Conservation (phyloP, 1,140 invertebrate species). For the Danaus plexippus region DNA sequence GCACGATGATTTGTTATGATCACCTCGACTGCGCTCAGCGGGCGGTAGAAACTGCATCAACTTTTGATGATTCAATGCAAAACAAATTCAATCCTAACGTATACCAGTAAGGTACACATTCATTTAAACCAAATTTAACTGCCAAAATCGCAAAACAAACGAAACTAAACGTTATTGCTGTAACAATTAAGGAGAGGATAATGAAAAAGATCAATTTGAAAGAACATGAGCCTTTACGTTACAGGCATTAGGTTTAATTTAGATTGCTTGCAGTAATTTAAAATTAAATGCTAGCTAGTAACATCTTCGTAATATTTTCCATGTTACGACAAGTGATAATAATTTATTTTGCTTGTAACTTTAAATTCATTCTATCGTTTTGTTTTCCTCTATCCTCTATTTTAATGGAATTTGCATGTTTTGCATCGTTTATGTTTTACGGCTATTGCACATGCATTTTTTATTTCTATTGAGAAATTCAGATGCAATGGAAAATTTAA, state of each 20-base stretch:
- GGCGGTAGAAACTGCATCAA: conserved; percentile 52
- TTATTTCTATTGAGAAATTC: too few species aligned
- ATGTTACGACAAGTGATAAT: conserved; percentile 55
- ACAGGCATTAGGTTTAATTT: conserved; percentile 23
- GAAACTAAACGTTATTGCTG: conserved; percentile 53
- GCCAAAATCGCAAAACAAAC: conserved; percentile 58
- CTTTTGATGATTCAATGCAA: conserved; percentile 19
- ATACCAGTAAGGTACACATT: conserved; percentile 24
- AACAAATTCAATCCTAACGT: conserved; percentile 33
- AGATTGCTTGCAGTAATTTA: conserved; percentile 16
- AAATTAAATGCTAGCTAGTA: conserved; percentile 42
- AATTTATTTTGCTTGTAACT: conserved; percentile 40
- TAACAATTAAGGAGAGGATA: conserved; percentile 58
- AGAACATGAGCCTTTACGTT: conserved; percentile 18
- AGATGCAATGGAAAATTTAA: too few species aligned
- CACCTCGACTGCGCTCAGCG: conserved; percentile 45
- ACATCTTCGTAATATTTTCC: conserved; percentile 50
- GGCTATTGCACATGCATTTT: too few species aligned
- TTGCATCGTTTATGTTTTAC: too few species aligned
- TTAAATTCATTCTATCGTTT: conserved; percentile 10
- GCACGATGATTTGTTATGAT: conserved; percentile 62
- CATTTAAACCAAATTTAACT: conserved; percentile 10
- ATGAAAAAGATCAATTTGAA: conserved; percentile 23
- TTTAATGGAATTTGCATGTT: not conserved
- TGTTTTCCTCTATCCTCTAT: conserved; percentile 4